These are phyloP conservation scores for Euwallacea similis DNA, from an alignment of 1,140 invertebrate genomes.

Conservation along the genomic window DNA sequence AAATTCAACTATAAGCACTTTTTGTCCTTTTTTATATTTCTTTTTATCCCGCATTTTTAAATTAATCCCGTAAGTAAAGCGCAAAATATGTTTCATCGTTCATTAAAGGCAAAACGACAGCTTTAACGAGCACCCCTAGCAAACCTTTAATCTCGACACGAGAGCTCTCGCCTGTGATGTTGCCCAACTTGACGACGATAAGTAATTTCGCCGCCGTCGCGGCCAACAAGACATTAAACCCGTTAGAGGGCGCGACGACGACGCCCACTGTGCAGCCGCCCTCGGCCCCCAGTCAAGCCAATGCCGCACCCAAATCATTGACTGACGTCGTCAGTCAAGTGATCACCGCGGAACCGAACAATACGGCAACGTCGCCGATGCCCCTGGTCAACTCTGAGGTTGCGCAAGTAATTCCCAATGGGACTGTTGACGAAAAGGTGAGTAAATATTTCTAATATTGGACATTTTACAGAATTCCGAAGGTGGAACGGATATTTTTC, in stretches of 20 bases:
- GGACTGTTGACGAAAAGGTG: constrained; percentile 13
- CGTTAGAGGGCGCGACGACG: constrained; percentile 21
- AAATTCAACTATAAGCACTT: too few species aligned
- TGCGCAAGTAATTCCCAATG: constrained; percentile 3
- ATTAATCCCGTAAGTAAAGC: too few species aligned
- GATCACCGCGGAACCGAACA: background rate
- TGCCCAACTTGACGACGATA: constrained; percentile 50
- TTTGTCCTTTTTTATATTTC: constrained; percentile 15
- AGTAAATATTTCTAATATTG: too few species aligned
- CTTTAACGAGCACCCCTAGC: constrained; percentile 60
- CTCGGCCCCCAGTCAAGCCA: background rate
- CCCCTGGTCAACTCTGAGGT: background rate
- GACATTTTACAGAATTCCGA: too few species aligned
- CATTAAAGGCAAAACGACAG: constrained; percentile 47
- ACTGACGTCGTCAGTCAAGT: background rate
- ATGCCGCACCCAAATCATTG: background rate
- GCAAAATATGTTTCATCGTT: background rate
- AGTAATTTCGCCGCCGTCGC: constrained; percentile 68
- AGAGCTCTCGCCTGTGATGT: constrained; percentile 46
- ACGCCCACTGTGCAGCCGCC: background rate
- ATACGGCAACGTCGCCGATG: background rate
- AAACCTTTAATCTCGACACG: constrained; percentile 51
- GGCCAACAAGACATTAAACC: constrained; percentile 56
- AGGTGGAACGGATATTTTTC: too few species aligned
- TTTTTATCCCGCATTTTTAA: too few species aligned